phyloP scores from a whole-genome alignment of 2,888 invertebrate species.

The Xestia sexstrigata region DNA sequence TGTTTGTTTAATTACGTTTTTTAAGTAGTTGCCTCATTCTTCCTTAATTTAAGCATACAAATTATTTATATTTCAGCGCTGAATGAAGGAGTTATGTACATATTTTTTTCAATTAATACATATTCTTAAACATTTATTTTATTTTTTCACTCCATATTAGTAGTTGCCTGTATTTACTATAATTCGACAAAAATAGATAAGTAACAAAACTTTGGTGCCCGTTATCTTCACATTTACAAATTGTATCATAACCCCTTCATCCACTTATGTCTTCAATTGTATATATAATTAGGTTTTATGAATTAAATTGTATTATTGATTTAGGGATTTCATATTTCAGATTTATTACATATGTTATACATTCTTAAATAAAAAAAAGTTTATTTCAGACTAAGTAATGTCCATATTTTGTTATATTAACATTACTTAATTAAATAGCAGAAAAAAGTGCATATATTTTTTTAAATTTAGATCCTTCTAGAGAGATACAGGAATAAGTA shows the following conservation, averaged over 20 bases:
- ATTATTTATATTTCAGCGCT: no score
- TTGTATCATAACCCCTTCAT: slow-evolving; percentile 21
- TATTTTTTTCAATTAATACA: no score
- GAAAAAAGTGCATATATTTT: not conserved
- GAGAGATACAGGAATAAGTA: not conserved
- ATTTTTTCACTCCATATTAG: no score
- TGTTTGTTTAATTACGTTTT: slow-evolving; percentile 25
- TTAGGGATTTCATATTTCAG: not conserved
- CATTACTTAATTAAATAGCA: not conserved
- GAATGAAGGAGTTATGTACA: no score
- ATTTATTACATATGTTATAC: not conserved
- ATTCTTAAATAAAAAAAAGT: not conserved
- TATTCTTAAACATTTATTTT: no score
- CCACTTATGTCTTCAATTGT: no score
- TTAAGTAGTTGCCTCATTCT: slow-evolving; percentile 26
- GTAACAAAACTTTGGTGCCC: slow-evolving; percentile 28
- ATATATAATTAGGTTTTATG: slow-evolving; percentile 37
- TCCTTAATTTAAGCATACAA: slow-evolving; percentile 14
- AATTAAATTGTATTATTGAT: slow-evolving; percentile 26
- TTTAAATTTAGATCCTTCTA: not conserved
- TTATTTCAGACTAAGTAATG: no score
- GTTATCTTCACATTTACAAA: slow-evolving; percentile 21
- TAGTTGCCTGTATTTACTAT: no score
- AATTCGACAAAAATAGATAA: not conserved
- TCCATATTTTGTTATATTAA: no score